phyloP scores from a whole-genome alignment of 2,113 vertebrate species.

The Oryzias melastigma region DNA sequence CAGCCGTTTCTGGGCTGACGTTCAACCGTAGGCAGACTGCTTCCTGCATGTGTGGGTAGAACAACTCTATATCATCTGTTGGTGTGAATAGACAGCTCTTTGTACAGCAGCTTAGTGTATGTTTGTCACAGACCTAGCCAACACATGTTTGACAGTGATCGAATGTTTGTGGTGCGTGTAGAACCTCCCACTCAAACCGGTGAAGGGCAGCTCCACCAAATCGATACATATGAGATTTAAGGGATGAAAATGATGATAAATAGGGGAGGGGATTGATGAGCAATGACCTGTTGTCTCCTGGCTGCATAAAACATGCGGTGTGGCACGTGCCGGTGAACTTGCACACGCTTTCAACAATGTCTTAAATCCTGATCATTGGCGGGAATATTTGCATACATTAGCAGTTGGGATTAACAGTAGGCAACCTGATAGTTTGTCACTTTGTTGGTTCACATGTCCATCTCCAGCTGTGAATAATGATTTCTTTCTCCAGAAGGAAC shows the following conservation, averaged over 20 bases:
- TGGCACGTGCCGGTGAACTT: constrained; percentile 5
- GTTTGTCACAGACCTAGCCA: constrained; percentile 55
- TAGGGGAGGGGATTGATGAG: constrained; percentile 36
- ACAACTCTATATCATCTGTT: constrained; percentile 63
- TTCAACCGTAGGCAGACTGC: constrained; percentile 67
- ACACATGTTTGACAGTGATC: constrained; percentile 71
- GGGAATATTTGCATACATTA: constrained; percentile 37
- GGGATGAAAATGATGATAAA: constrained; percentile 64
- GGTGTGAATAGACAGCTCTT: constrained; percentile 59
- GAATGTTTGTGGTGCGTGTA: constrained; percentile 57
- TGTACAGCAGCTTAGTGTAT: constrained; percentile 50
- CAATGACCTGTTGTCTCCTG: constrained; percentile 31
- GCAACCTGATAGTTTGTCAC: constrained; percentile 43
- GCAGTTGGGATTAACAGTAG: constrained; percentile 45
- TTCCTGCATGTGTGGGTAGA: constrained; percentile 64
- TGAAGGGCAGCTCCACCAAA: constrained; percentile 52
- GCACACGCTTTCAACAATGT: constrained; percentile 21
- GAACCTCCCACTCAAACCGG: constrained; percentile 54
- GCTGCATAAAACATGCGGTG: constrained; percentile 3
- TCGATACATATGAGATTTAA: constrained; percentile 59
- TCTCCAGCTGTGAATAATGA: constrained; percentile 42
- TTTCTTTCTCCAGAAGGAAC: constrained; percentile 47
- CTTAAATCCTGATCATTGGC: constrained; percentile 45
- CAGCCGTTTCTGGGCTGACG: constrained; percentile 60
- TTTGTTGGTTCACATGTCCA: constrained; percentile 49